Base-by-base conservation (phyloP, 1,140 invertebrate genomes). In the Lanistes nyassanus region DNA sequence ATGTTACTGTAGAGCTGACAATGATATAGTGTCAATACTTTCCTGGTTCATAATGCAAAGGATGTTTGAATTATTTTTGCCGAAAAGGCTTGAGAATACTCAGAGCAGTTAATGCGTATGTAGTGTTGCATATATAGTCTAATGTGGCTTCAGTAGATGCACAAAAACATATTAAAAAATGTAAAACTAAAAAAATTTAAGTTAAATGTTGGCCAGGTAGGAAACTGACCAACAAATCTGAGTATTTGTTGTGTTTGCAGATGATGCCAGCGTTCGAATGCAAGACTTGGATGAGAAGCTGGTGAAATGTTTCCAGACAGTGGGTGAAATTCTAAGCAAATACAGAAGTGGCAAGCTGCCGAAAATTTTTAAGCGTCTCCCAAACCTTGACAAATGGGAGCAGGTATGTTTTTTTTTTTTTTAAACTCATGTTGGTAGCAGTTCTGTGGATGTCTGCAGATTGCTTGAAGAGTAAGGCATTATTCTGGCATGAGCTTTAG, bases 281-380 rank as follows among this genome's bases (percentile, higher is more conserved):
- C 76, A 85, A 69, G 65, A 85, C 58, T 66, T 89, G 19, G 86
- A 87, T 67, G 84, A 87, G 11, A 76, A 85, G 71, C 76, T 88
- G 21, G 83, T 88, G 9, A 78, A 77, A n/a, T 76, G 84, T 53
- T 98, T 97, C 87, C 93, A 95, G 90, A 94, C 95, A 64, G 94
- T 99, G 1, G 90, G 94, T 79, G 92, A 96, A 85, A 94, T 98
- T 29, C 89, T 98, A 62, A 53, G 51, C 21, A 73, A 39, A 39
- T 99, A 99, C 88, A 91, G 98, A 70, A 97, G 95, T 90, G 98
- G 98, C 23, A 98, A 98, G 91, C 89, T 99, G 51, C 98, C 98
- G 0, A 99, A 99, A 89, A 97, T 97, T 16, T 99, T 99, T 87
- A 99, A 99, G 92, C 94, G 98, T 79, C 93, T 99, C 76, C 98